phyloP scores from a whole-genome alignment of 2,888 invertebrate genomes.

The Synanthedon tipuliformis region DNA sequence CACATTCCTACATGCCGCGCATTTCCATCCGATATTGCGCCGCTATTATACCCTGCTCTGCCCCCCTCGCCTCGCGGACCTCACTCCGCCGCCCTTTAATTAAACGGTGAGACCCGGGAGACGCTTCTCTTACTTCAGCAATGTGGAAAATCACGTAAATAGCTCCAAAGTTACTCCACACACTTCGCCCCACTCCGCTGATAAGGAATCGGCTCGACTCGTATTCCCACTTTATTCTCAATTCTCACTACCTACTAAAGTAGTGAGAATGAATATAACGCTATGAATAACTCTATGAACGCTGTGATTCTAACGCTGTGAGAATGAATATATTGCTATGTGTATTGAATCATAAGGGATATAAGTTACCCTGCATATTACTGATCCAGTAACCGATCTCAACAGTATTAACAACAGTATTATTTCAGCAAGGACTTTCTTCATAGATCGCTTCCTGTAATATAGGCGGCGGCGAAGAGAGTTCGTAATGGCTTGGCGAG shows the following conservation, averaged over 20 bases:
- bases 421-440: slow-evolving; percentile 12
- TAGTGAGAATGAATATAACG: no score
- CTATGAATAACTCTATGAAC: no score
- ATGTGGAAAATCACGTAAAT: slow-evolving; percentile 65
- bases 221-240: background rate
- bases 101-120: slow-evolving; percentile 68
- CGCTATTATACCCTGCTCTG: slow-evolving; percentile 65
- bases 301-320: no score
- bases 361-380: no score
- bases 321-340: no score
- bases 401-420: no score
- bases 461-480: slow-evolving; percentile 48
- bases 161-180: slow-evolving; percentile 41
- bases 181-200: slow-evolving; percentile 26
- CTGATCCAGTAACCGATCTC: slow-evolving; percentile 6
- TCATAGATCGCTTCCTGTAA: slow-evolving; percentile 56
- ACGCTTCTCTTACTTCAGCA: slow-evolving; percentile 53
- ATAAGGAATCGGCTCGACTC: slow-evolving; percentile 21
- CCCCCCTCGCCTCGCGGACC: slow-evolving; percentile 35
- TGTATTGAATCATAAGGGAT: background rate
- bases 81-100: slow-evolving; percentile 64
- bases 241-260: background rate
- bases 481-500: slow-evolving; percentile 41
- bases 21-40: slow-evolving; percentile 71
- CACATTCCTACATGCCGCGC: slow-evolving; percentile 71